phyloP scores from a whole-genome alignment of 2,888 invertebrate genomes.

The Plusia festucae region DNA sequence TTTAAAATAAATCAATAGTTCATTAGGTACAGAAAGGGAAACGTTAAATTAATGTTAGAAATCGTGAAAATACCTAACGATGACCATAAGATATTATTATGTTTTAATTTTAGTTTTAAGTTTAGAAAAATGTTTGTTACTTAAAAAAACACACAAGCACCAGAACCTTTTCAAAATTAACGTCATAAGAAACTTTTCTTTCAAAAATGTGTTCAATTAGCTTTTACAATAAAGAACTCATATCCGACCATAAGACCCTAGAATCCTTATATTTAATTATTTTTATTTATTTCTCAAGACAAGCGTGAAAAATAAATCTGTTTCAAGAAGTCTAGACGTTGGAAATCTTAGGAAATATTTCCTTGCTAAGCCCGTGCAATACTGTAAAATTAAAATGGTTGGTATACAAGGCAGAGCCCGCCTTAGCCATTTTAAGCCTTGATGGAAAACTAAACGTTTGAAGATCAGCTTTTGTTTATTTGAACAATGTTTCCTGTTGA shows the following conservation, averaged over 20 bases:
- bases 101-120: too few relatives aligned
- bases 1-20: too few relatives aligned
- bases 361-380: not conserved
- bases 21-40: too few relatives aligned
- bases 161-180: too few relatives aligned
- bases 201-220: too few relatives aligned
- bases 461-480: slow-evolving; percentile 41
- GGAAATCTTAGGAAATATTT: not conserved
- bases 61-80: too few relatives aligned
- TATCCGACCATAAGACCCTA: not conserved
- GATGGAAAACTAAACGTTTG: slow-evolving; percentile 21
- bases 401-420: slow-evolving; percentile 17
- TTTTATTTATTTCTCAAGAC: slow-evolving; percentile 1
- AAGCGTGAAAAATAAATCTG: slow-evolving; percentile 1
- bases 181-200: too few relatives aligned
- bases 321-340: slow-evolving; percentile 1
- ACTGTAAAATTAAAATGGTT: slow-evolving; percentile 11
- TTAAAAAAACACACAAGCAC: too few relatives aligned
- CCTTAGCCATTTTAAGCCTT: slow-evolving; percentile 21
- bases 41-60: too few relatives aligned
- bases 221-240: not conserved
- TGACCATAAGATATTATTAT: too few relatives aligned
- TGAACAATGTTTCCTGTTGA: slow-evolving; percentile 19
- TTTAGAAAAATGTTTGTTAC: too few relatives aligned
- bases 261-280: not conserved